These are phyloP conservation scores for Shargacucullia verbasci DNA, from an alignment of 2,888 invertebrate genomes.

Conservation along the genomic window DNA sequence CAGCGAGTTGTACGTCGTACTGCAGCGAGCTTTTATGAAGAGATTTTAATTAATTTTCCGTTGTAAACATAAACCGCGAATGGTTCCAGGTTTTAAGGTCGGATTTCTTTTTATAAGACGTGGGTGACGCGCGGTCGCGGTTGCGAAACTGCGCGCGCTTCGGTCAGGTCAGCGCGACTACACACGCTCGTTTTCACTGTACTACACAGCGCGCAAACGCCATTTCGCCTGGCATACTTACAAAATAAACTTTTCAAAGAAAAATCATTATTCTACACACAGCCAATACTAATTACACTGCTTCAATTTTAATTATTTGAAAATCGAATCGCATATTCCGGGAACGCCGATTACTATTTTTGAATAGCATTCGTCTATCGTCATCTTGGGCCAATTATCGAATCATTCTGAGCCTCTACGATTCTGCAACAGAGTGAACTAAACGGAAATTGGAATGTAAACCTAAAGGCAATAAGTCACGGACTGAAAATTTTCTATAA, in stretches of 20 bases:
- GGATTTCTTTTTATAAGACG: constrained; percentile 59
- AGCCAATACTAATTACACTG: constrained; percentile 18
- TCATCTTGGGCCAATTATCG: constrained; percentile 25
- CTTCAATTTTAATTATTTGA: constrained; percentile 23
- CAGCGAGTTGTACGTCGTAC: constrained; percentile 54
- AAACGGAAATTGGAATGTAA: constrained; percentile 55
- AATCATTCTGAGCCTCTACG: constrained; percentile 31
- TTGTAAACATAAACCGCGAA: constrained; percentile 75
- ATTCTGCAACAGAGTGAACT: constrained; percentile 43
- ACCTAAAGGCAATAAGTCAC: constrained; percentile 52
- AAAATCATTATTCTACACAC: neutral
- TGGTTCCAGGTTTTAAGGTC: constrained; percentile 62
- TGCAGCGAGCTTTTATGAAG: constrained; percentile 69
- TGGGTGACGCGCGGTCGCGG: constrained; percentile 22
- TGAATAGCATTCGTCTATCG: constrained; percentile 28
- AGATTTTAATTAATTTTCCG: constrained; percentile 79
- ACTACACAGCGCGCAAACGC: too few relatives aligned
- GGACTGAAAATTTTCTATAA: constrained; percentile 55
- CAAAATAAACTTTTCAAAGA: neutral
- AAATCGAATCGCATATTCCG: constrained; percentile 19
- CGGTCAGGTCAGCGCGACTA: too few relatives aligned
- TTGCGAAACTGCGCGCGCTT: neutral
- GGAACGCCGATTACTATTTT: constrained; percentile 29
- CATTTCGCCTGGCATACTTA: too few relatives aligned
- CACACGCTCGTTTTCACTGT: too few relatives aligned